A percentile compares a stretch with the other conserved stretches of the same genome.
These are phyloP conservation scores for Okamejei kenojei DNA, from an alignment of 2,797 vertebrate genomes.

Conservation along the genomic window DNA sequence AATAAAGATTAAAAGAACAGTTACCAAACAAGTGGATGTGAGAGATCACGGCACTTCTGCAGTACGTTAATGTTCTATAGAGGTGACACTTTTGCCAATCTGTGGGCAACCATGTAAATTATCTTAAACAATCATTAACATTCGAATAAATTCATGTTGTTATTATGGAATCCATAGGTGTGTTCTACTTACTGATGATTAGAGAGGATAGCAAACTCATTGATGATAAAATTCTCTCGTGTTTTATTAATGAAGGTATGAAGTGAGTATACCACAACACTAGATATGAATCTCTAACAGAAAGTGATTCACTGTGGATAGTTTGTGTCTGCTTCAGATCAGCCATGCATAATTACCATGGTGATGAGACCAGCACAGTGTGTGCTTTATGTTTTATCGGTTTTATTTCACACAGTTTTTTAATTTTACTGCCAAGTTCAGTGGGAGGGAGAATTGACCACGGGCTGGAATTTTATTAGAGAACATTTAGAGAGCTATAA, in stretches of 20 bases:
- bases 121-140: background rate
- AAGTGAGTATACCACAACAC: background rate
- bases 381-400: conserved; percentile 4
- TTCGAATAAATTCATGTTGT: background rate
- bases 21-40: too few species aligned
- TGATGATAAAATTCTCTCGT: background rate
- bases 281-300: background rate
- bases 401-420: conserved; percentile 1
- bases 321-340: background rate
- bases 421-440: conserved; percentile 10
- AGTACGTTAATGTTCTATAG: background rate
- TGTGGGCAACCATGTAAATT: background rate
- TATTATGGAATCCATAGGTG: background rate
- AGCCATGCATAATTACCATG: background rate
- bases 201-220: background rate
- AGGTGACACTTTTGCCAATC: background rate
- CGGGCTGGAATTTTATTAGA: conserved; percentile 21
- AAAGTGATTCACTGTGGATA: background rate
- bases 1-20: background rate
- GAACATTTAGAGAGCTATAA: background rate
- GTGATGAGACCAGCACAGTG: background rate
- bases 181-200: background rate
- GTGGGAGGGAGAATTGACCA: conserved; percentile 12
- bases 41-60: background rate
- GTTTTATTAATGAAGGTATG: background rate